These are phyloP conservation scores for Lycocerus yunnanus DNA, from an alignment of 2,888 invertebrate genomes.

Conservation along the genomic window DNA sequence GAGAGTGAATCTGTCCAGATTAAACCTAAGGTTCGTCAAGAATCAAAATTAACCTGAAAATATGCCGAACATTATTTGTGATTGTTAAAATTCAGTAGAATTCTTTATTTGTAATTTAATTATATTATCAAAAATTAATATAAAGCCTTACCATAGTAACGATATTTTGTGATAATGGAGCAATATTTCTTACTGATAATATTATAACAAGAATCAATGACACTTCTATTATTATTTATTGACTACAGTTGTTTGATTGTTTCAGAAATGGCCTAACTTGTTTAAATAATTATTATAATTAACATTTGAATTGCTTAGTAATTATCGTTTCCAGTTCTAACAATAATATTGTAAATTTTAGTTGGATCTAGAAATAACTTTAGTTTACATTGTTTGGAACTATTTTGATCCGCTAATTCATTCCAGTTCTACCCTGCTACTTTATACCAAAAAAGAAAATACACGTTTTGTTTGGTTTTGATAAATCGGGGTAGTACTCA, in stretches of 20 bases:
- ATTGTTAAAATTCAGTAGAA: background rate
- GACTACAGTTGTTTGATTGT: background rate
- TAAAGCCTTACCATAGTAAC: background rate
- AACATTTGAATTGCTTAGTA: background rate
- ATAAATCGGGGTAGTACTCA: too few species aligned
- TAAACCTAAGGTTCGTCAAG: too few species aligned
- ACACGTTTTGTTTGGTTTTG: too few species aligned
- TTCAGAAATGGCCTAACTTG: background rate
- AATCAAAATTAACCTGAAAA: too few species aligned
- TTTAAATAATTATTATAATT: background rate
- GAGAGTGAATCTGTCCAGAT: too few species aligned
- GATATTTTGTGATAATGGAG: background rate
- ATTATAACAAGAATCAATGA: background rate
- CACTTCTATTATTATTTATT: background rate
- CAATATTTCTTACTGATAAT: background rate
- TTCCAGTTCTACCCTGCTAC: too few species aligned
- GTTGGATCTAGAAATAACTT: background rate
- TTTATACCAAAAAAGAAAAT: too few species aligned
- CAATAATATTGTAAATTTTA: background rate
- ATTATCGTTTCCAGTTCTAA: background rate
- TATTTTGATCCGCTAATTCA: too few species aligned
- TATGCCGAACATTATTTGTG: too few species aligned
- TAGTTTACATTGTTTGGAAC: background rate
- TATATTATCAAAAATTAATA: too few species aligned
- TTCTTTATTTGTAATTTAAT: too few species aligned